A percentile compares a stretch with the other conserved stretches of the same genome.
Conservation (phyloP, 2,797 vertebrate genomes). For the Notolabrus celidotus region DNA sequence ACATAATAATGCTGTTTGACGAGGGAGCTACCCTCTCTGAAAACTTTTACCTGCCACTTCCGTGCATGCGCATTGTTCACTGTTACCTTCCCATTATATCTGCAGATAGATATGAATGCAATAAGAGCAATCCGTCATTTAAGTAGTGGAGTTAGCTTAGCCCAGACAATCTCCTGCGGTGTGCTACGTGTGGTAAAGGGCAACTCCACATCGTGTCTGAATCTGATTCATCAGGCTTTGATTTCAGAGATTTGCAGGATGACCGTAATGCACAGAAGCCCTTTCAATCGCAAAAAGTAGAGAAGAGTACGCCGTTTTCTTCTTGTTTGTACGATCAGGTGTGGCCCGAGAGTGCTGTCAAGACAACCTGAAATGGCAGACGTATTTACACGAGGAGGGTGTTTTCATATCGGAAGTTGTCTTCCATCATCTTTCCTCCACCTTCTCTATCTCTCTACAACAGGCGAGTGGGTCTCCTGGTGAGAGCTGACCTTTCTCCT, state of each 20-base stretch:
- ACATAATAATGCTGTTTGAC: no score
- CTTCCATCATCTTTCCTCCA: constrained; percentile 58
- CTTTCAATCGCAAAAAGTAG: background rate
- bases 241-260: background rate
- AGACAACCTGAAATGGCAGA: constrained; percentile 11
- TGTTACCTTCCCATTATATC: no score
- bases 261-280: background rate
- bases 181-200: background rate
- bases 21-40: no score
- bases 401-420: constrained; percentile 43
- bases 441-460: constrained; percentile 48
- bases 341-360: background rate
- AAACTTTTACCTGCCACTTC: no score
- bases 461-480: constrained; percentile 72
- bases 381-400: constrained; percentile 9
- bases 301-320: background rate
- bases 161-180: background rate
- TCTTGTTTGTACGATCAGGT: background rate
- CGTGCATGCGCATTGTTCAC: no score
- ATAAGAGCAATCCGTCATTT: background rate
- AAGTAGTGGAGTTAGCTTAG: background rate
- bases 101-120: no score
- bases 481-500: constrained; percentile 83
- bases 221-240: background rate
- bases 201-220: background rate